Base-by-base conservation (phyloP, 1,140 invertebrate species). In the Drosophila santomea region DNA sequence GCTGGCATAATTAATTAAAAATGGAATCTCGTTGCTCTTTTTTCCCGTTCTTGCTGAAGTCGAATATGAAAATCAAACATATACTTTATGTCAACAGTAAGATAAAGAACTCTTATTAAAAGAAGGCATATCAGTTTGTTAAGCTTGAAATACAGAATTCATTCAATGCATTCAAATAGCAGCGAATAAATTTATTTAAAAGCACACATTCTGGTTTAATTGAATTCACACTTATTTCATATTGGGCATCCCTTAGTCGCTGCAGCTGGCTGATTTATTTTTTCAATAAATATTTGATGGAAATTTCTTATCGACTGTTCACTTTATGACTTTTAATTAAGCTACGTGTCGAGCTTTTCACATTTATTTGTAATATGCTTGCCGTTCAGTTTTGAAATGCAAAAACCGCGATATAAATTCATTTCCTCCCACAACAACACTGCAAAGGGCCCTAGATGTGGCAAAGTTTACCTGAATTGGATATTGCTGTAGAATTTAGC, bases 241-340 rank as follows among this genome's bases (percentile, higher is more conserved):
- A 7, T 35, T 23, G 55, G 60, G 38, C 55, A 60, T 60, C 14
- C 25, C 14, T 63, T 15, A 32, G 60, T 60, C 55, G 54, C 43
- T 38, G 10, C 61, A 36, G 12, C 17, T 55, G 47, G 4, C 23
- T 67, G 28, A 45, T 35, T 67, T 32, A 44, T 14, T 38, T 44
- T 15, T 52, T 36, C 25, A 28, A 17, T 15, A 15, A 20, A 47
- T 38, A 59, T 47, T 71, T 52, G 20, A 32, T 50, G 32, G 28
- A 15, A 14, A 60, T 38, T 52, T 58, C 23, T 20, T 44, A 17
- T 74, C 48, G 44, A 74, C 58, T 52, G 58, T 44, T 63, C 36
- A 55, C 44, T 63, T 62, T 15, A 74, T 48, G 48, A 51, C 41
- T 62, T 62, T 73, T 62, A 74, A 74, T 74, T 74, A 74, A 61